phyloP scores from a whole-genome alignment of 2,888 invertebrate species.

The Tolmerus cingulatus region DNA sequence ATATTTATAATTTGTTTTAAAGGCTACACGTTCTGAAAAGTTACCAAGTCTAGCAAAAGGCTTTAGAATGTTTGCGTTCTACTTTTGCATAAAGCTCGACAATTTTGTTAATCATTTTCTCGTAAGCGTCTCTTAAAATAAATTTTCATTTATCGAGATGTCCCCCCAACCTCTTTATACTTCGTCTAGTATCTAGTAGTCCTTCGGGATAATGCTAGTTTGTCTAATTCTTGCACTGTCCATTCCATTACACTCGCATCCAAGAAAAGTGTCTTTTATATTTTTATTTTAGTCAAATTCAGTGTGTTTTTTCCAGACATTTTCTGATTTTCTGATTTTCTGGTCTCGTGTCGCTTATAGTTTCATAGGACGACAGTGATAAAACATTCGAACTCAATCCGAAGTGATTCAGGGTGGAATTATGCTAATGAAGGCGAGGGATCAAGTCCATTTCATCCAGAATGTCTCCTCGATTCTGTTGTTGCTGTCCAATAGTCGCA shows the following conservation, averaged over 20 bases:
- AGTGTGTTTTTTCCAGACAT: neutral
- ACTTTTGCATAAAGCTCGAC: neutral
- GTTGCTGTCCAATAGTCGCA: neutral
- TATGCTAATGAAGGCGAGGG: conserved; percentile 37
- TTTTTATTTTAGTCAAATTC: neutral
- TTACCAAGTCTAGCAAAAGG: neutral
- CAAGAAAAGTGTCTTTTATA: neutral
- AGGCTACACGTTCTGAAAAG: no score
- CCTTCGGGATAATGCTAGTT: neutral
- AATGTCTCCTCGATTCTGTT: conserved; percentile 1
- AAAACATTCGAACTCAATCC: conserved; percentile 14
- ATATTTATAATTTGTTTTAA: no score
- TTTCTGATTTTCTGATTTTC: no score
- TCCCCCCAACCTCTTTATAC: neutral
- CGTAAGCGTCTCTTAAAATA: neutral
- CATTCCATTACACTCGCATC: neutral
- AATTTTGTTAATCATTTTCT: neutral
- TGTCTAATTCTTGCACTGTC: neutral
- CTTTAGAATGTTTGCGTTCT: neutral
- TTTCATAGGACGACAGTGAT: neutral
- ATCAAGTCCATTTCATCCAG: conserved; percentile 37
- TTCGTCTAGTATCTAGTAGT: neutral
- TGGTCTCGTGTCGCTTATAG: neutral
- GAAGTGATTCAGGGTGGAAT: conserved; percentile 39
- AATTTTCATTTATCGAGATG: neutral